A percentile compares a stretch with the other conserved stretches of the same genome.
phyloP scores from a whole-genome alignment of 2,888 invertebrate genomes.

The Axea sp. region DNA sequence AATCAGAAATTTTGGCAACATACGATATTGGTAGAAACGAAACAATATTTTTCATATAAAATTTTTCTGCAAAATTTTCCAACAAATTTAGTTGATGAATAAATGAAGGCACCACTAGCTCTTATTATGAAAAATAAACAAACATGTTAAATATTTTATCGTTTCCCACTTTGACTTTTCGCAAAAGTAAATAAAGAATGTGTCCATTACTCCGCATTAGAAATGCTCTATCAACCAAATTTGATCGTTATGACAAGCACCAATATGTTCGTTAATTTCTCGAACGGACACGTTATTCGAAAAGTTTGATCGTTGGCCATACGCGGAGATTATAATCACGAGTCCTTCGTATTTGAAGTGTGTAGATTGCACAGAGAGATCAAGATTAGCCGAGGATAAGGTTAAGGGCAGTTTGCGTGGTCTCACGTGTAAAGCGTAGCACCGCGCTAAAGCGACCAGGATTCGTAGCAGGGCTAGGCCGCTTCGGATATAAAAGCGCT shows the following conservation, averaged over 20 bases:
- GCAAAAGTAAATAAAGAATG: too few relatives aligned
- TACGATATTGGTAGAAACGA: too few relatives aligned
- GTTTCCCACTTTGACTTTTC: too few relatives aligned
- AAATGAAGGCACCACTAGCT: too few relatives aligned
- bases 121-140: too few relatives aligned
- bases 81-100: too few relatives aligned
- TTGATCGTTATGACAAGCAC: conserved; percentile 6
- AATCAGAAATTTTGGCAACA: too few relatives aligned
- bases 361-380: conserved; percentile 17
- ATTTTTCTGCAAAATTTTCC: too few relatives aligned
- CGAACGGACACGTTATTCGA: background rate
- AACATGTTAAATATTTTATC: too few relatives aligned
- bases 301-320: conserved; percentile 25
- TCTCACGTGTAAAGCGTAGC: conserved; percentile 43
- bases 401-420: conserved; percentile 48
- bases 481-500: conserved; percentile 63
- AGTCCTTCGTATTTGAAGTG: conserved; percentile 18
- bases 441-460: conserved; percentile 46
- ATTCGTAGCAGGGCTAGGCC: conserved; percentile 59
- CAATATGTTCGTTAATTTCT: conserved; percentile 27
- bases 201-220: too few relatives aligned
- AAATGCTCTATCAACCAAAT: conserved; percentile 8
- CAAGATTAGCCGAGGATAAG: conserved; percentile 41
- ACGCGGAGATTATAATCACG: conserved; percentile 11
- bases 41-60: too few relatives aligned